phyloP scores from a whole-genome alignment of 2,113 vertebrate genomes.

The Oriolus oriolus region DNA sequence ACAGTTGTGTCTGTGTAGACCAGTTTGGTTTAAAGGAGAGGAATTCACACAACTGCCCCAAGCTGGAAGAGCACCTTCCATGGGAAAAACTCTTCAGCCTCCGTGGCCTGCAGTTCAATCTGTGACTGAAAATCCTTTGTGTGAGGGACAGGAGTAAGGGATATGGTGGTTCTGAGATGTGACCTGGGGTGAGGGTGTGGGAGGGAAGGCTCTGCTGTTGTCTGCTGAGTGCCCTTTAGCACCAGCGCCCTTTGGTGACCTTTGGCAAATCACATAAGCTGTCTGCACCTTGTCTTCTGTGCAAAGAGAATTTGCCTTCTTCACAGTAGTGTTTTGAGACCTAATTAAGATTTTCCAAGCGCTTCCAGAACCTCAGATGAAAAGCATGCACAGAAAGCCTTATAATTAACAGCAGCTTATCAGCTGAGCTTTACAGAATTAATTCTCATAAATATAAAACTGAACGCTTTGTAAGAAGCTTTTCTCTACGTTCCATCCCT shows the following conservation, averaged over 20 bases:
- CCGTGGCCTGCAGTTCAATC: neutral
- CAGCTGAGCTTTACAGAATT: neutral
- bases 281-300: neutral
- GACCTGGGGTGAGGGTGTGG: neutral
- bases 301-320: neutral
- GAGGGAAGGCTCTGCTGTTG: neutral
- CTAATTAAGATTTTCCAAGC: conserved; percentile 41
- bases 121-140: neutral
- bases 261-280: neutral
- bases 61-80: neutral
- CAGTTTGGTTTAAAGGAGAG: neutral
- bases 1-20: neutral
- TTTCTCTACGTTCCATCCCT: neutral
- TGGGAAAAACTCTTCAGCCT: neutral
- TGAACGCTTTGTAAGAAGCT: neutral
- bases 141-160: neutral
- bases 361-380: conserved; percentile 11
- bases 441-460: neutral
- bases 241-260: neutral
- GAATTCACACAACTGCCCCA: neutral
- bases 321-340: conserved; percentile 15
- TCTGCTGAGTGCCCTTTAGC: neutral
- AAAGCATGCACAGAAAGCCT: neutral
- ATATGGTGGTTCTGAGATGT: neutral
- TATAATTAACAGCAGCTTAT: conserved; percentile 18